Evolutionary conservation across 53 echinoderm and acorn worm genomes (phyloP), one percentile per base, ranked within the genome.

Genomic region (Mesocentrotus franciscanus): DNA sequence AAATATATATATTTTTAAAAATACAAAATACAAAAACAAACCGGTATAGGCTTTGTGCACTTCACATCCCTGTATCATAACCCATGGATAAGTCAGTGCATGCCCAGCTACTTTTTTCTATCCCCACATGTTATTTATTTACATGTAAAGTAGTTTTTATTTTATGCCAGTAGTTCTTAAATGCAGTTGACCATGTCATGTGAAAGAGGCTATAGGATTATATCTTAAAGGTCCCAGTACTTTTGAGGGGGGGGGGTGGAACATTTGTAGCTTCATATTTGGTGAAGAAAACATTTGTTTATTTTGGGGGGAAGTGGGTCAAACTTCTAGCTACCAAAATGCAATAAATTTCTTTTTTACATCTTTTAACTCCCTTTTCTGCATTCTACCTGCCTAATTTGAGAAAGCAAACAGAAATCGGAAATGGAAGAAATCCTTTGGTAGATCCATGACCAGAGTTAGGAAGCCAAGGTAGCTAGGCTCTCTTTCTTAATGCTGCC

Each of bases 401-500:
- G 71, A 76, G 72, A 93, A 93, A 74, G 76, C 76, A 49, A 93
- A 93, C 93, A 93, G 15, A 93, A 93, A 76, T 93, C 93, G 93
- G 93, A 93, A 93, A 75, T 93, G 49, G 58, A 26, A 20, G 26
- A 75, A 93, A 75, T 93, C 93, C 93, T 26, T 1, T 78, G 68
- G 27, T 90, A 60, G 15, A 76, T 15, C 14, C 81, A 18, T 39
- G 8, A 39, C 36, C 8, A 18, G 33, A 81, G 81, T 81, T 81
- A 33, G 42, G 36, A 81, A 81, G 81, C 81, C 81, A 81, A 81
- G 81, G 81, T 33, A 36, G 64, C 6, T 9, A 36, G 15, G 39
- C 39, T 81, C 42, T 36, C 36, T 81, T 39, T 81, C 81, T 36
- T 36, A 39, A 81, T 20, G 81, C 81, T 81, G 16, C 33, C 42